A percentile compares a stretch with the other conserved stretches of the same genome.
phyloP scores from a whole-genome alignment of 2,888 invertebrate genomes.

The Ceraclea dissimilis region DNA sequence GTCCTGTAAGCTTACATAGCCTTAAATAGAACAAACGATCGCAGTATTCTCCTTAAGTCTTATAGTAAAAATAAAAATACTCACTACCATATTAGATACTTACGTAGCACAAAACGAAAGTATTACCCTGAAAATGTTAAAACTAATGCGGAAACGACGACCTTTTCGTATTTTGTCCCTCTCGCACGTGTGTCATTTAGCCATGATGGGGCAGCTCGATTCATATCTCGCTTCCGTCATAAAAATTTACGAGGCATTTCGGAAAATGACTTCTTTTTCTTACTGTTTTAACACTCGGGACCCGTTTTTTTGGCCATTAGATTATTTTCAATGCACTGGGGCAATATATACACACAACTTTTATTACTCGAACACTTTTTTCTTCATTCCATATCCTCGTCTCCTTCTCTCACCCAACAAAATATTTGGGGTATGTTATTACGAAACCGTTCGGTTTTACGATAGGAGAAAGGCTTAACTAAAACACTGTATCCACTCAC shows the following conservation, averaged over 20 bases:
- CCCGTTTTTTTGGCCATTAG: slow-evolving; percentile 3
- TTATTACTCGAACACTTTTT: neutral
- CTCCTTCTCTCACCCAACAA: neutral
- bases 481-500: neutral
- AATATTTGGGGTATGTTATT: neutral
- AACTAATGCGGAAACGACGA: slow-evolving; percentile 26
- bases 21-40: too few species aligned
- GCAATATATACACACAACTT: neutral
- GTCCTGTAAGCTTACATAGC: too few species aligned
- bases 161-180: slow-evolving; percentile 19
- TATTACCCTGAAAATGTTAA: slow-evolving; percentile 20
- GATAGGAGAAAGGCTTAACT: neutral
- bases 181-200: slow-evolving; percentile 6
- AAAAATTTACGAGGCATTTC: slow-evolving; percentile 27
- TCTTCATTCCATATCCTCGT: neutral
- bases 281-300: slow-evolving; percentile 22
- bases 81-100: neutral
- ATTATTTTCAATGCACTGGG: slow-evolving; percentile 1
- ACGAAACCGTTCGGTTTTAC: neutral
- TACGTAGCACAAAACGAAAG: neutral
- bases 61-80: too few species aligned
- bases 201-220: slow-evolving; percentile 5
- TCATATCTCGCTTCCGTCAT: slow-evolving; percentile 19
- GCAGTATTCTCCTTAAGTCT: too few species aligned
- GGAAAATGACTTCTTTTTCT: slow-evolving; percentile 27